Evolutionary conservation across 2,113 vertebrate species (phyloP).

Genomic region (Indri indri): DNA sequence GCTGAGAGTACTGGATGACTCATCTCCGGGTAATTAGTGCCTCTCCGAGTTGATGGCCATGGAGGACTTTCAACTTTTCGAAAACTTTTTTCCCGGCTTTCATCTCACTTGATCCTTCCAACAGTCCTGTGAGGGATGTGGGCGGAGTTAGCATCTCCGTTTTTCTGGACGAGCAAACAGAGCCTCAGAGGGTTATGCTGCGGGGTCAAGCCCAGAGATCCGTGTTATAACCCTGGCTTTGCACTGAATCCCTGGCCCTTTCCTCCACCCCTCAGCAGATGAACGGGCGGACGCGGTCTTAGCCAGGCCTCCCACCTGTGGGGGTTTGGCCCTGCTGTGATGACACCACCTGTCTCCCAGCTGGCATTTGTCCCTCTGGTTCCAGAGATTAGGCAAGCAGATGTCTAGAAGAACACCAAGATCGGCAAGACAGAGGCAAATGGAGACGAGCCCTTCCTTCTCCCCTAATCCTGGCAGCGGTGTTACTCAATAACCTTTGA

Average conservation of each 20-base stretch:
- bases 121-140: not conserved
- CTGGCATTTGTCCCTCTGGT: not conserved
- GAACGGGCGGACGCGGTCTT: not conserved
- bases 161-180: conserved; percentile 63
- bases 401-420: conserved; percentile 28
- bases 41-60: not conserved
- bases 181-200: not conserved
- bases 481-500: not conserved
- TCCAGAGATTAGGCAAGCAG: not conserved
- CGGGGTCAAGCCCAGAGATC: not conserved
- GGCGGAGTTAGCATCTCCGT: conserved; percentile 53
- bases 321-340: not conserved
- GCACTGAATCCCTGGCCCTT: not conserved
- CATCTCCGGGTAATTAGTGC: not conserved
- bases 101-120: conserved; percentile 59
- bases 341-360: not conserved
- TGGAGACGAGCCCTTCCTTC: not conserved
- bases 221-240: not conserved
- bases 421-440: not conserved
- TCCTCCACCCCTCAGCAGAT: not conserved
- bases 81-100: conserved; percentile 31
- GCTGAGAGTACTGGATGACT: not conserved
- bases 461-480: not conserved
- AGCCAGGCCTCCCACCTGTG: not conserved
- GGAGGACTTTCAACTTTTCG: conserved; percentile 54